phyloP scores from a whole-genome alignment of 1,140 invertebrate species.

The Scaptomyza hsui region DNA sequence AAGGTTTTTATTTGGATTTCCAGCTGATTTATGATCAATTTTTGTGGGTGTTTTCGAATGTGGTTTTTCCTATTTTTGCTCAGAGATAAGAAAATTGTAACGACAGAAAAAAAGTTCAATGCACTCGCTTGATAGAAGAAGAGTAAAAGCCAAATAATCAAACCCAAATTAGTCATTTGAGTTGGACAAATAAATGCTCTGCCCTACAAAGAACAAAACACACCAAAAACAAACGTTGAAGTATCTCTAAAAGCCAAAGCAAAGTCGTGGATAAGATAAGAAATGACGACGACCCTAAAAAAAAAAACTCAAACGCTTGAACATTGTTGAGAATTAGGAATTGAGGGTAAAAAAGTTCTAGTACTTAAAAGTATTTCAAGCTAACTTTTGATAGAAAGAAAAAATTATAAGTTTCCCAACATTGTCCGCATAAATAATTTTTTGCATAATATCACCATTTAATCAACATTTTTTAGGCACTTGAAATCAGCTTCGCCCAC shows the following conservation, averaged over 20 bases:
- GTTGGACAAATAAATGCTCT: slow-evolving; percentile 32
- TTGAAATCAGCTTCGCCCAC: neutral
- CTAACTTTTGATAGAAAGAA: no score
- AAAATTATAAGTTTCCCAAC: no score
- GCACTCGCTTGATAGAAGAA: slow-evolving; percentile 18
- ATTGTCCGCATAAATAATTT: no score
- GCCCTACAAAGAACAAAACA: slow-evolving; percentile 18
- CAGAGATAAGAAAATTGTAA: slow-evolving; percentile 21
- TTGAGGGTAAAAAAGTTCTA: neutral
- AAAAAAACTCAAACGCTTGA: neutral
- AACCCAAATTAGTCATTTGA: slow-evolving; percentile 43
- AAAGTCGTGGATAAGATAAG: slow-evolving; percentile 46
- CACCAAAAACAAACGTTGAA: neutral
- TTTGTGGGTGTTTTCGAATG: slow-evolving; percentile 5
- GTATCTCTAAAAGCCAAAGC: slow-evolving; percentile 1
- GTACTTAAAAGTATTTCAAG: neutral
- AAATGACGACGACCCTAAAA: slow-evolving; percentile 36
- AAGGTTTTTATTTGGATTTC: slow-evolving; percentile 13
- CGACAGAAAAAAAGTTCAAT: slow-evolving; percentile 31
- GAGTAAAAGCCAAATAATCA: slow-evolving; percentile 33
- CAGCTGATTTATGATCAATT: slow-evolving; percentile 33
- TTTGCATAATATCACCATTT: no score
- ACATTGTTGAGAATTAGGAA: neutral
- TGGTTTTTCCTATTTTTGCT: slow-evolving; percentile 3
- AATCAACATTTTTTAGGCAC: neutral